phyloP scores from a whole-genome alignment of 2,797 vertebrate species.

The Neosilurus mollespiculum region DNA sequence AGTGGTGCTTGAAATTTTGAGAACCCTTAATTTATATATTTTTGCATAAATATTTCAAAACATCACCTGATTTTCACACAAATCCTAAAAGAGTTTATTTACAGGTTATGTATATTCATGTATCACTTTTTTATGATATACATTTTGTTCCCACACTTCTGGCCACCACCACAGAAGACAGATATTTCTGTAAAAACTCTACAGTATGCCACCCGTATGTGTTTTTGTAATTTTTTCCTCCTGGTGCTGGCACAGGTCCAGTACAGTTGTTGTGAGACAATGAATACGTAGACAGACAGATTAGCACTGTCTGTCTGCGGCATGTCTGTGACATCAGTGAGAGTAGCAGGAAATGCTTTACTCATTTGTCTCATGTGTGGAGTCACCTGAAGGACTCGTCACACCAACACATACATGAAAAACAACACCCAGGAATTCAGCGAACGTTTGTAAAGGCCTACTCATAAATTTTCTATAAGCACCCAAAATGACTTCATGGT shows the following conservation, averaged over 20 bases:
- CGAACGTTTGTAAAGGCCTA: too few species aligned
- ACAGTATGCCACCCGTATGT: background rate
- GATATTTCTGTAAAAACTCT: conserved; percentile 26
- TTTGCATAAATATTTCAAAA: too few species aligned
- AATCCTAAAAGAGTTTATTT: background rate
- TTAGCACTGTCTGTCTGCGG: conserved; percentile 33
- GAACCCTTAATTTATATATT: too few species aligned
- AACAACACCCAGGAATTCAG: background rate
- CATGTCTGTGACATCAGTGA: conserved; percentile 37
- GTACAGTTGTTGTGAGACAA: conserved; percentile 1
- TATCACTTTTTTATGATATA: background rate
- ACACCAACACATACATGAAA: background rate
- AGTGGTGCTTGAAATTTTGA: too few species aligned
- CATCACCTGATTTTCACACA: too few species aligned
- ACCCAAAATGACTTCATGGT: background rate
- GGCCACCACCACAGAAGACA: background rate
- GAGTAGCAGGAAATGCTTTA: conserved; percentile 27
- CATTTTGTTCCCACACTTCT: background rate
- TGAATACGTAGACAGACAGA: conserved; percentile 41
- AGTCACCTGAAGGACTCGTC: conserved; percentile 23
- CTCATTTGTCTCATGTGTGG: conserved; percentile 35
- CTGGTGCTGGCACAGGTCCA: conserved; percentile 24
- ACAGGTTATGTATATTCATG: too few species aligned
- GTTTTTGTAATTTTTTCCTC: conserved; percentile 3
- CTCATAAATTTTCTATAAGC: background rate